Base-by-base conservation (phyloP, 2,113 vertebrate genomes). In the Carassius carassius region DNA sequence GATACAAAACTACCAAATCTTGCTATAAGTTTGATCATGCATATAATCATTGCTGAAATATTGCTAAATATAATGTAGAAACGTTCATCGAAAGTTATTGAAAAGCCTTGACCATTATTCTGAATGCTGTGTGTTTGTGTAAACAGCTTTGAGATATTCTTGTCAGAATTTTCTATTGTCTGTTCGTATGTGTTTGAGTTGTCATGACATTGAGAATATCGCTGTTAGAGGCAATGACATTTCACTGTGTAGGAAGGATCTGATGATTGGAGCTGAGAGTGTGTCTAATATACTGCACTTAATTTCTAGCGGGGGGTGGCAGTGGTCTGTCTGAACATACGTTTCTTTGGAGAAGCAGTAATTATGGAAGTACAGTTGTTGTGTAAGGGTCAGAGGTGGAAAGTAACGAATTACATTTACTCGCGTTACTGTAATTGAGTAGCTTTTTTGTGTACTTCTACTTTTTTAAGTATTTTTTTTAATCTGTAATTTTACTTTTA, bases 331-430 rank as follows among this genome's bases (percentile, higher is more conserved):
- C 58, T 79, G 58, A 79, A 79, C 58, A 69, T 81, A 69, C 25
- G 47, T 9, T 82, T 72, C 44, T 69, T 51, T 69, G 63, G 10
- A 14, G 23, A 69, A 81, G 49, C 29, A 37, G 67, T 82, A 72
- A 82, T 73, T 51, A 82, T 37, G 13, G 67, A 35, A 70, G 47
- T 82, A 75, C 23, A 60, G 29, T 70, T 58, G 77, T 63, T 25
- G 56, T 65, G 77, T 81, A 85, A 85, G 84, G 84, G 84, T 85
- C n/a, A n/a, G n/a, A n/a, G n/a, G n/a, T n/a, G n/a, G n/a, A n/a
- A n/a, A n/a, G n/a, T n/a, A n/a, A n/a, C n/a, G n/a, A n/a, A n/a
- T n/a, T n/a, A n/a, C n/a, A n/a, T n/a, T n/a, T n/a, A n/a, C n/a
- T n/a, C n/a, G n/a, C n/a, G n/a, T n/a, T n/a, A n/a, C n/a, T n/a